Evolutionary conservation across 2,797 vertebrate species (phyloP).

Genomic region (Crax fasciolata): DNA sequence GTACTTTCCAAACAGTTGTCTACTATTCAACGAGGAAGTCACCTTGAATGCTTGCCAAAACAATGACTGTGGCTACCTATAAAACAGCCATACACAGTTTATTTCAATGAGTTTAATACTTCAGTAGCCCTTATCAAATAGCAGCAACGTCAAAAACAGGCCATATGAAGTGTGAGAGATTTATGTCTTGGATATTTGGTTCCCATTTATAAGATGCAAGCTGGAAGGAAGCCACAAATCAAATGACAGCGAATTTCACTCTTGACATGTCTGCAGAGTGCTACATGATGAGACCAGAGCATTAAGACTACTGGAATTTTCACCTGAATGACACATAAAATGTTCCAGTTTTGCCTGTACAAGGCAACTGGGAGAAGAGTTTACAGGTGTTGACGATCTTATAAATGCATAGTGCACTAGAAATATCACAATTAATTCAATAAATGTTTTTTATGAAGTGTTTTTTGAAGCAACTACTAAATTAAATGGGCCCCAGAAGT

Average conservation of each 20-base stretch:
- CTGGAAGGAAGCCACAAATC: slow-evolving; percentile 49
- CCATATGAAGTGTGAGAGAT: slow-evolving; percentile 29
- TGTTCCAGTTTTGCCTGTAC: slow-evolving; percentile 61
- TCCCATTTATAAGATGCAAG: slow-evolving; percentile 28
- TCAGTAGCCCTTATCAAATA: slow-evolving; percentile 5
- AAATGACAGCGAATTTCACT: slow-evolving; percentile 35
- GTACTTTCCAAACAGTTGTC: neutral
- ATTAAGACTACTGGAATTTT: slow-evolving; percentile 52
- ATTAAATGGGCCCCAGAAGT: slow-evolving; percentile 76
- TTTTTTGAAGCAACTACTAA: slow-evolving; percentile 63
- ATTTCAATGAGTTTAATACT: neutral
- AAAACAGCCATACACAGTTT: neutral
- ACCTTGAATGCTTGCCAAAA: neutral
- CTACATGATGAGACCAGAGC: slow-evolving; percentile 11
- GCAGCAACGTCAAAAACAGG: slow-evolving; percentile 10
- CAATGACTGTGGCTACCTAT: neutral
- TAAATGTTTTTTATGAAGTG: slow-evolving; percentile 78
- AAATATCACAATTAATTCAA: slow-evolving; percentile 81
- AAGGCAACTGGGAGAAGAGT: slow-evolving; percentile 72
- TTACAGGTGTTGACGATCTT: slow-evolving; percentile 68
- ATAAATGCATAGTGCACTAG: slow-evolving; percentile 67
- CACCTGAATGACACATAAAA: slow-evolving; percentile 57
- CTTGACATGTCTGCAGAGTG: slow-evolving; percentile 45
- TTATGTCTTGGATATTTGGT: slow-evolving; percentile 24
- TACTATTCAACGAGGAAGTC: neutral